These are phyloP conservation scores for Artemia sinica DNA, from an alignment of 2,888 invertebrate genomes.

Conservation along the genomic window DNA sequence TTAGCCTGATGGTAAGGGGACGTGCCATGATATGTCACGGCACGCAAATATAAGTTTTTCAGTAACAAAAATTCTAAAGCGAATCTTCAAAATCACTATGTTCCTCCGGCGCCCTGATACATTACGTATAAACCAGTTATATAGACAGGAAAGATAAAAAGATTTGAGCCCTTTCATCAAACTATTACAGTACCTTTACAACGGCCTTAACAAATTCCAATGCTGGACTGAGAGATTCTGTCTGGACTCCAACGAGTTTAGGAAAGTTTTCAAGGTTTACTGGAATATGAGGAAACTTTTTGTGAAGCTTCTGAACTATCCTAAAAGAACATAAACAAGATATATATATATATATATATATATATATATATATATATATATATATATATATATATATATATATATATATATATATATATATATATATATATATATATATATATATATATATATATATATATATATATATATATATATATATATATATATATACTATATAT, in stretches of 20 bases:
- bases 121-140: too few species aligned
- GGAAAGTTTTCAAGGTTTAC: neutral
- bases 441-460: too few species aligned
- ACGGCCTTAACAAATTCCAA: conserved; percentile 73
- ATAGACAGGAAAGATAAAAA: neutral
- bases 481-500: too few species aligned
- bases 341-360: too few species aligned
- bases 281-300: neutral
- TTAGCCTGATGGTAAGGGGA: too few species aligned
- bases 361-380: too few species aligned
- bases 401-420: too few species aligned
- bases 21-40: too few species aligned
- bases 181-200: conserved; percentile 46
- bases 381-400: too few species aligned
- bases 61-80: neutral
- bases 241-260: conserved; percentile 4
- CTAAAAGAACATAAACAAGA: conserved; percentile 30
- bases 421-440: too few species aligned
- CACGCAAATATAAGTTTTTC: neutral
- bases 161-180: neutral
- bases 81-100: neutral
- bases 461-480: too few species aligned
- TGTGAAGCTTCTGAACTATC: conserved; percentile 32
- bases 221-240: conserved; percentile 43
- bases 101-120: too few species aligned